Base-by-base conservation (phyloP, 2,888 invertebrate genomes). In the Corbicula japonica region DNA sequence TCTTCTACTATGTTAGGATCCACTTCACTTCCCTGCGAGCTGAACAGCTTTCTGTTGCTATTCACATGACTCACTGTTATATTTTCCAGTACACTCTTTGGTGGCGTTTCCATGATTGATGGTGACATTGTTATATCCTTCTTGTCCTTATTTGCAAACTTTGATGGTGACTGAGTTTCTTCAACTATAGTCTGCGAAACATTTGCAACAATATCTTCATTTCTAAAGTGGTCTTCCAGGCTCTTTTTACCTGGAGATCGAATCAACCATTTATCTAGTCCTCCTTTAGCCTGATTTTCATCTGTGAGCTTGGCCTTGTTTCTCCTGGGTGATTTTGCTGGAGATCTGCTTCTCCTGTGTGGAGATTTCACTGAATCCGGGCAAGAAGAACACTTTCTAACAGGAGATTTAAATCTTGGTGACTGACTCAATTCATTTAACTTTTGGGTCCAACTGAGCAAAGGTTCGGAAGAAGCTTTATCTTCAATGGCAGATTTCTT, bases 91-190 rank as follows among this genome's bases (percentile, higher is more conserved):
- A 76, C 60, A 61, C 82, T 65, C 23, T 84, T 88, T 0, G 83
- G 80, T 18, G 89, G 89, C 2, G 89, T 90, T 83, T 88, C 88
- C 69, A 83, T 78, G n/a, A 90, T 76, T 0, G 88, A 85, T 3
- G 77, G 71, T 0, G 65, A 68, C 21, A 61, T 60, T 10, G 18
- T 32, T 28, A 66, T 44, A n/a, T 21, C 38, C 23, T 61, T 62
- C 52, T 62, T 32, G 23, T n/a, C 63, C 26, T 61, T 71, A 62
- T 68, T 44, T 0, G 30, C 54, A 52, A 85, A 78, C 52, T 87
- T 87, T n/a, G 78, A 74, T 6, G 91, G 91, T 2, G 90, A 90
- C 61, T 88, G 89, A 1, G 91, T 91, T 61, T 91, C 91, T 69
- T 91, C 91, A 10, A 90, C 89, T 32, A 91, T 62, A 1, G 87